Conservation (phyloP, 2,888 invertebrate genomes). For the Cephus pulcher region DNA sequence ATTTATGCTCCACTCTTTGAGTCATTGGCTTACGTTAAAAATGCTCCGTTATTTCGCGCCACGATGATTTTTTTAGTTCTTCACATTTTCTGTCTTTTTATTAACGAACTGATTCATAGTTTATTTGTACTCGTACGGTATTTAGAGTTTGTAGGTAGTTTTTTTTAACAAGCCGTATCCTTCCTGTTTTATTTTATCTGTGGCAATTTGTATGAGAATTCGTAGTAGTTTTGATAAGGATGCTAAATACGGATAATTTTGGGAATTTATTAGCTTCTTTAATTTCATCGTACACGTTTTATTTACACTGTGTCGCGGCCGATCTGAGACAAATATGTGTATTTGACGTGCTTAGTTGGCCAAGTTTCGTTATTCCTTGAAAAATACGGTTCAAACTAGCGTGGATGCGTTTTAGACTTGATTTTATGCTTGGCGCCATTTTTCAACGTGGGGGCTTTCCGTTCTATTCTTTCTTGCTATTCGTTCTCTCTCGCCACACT, state of each 20-base stretch:
- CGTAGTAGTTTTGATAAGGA: not conserved
- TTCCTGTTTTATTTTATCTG: not conserved
- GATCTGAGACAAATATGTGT: not conserved
- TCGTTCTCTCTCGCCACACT: constrained; percentile 1
- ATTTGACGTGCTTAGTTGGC: not conserved
- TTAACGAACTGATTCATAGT: not conserved
- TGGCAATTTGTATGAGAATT: not conserved
- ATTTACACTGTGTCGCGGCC: not conserved
- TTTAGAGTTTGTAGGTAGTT: not conserved
- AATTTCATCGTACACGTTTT: not conserved
- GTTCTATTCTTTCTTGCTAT: not conserved
- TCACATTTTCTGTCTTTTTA: not conserved
- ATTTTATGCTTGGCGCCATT: constrained; percentile 43
- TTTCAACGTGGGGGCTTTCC: constrained; percentile 23
- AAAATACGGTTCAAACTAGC: not conserved
- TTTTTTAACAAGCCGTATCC: not conserved
- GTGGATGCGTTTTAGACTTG: not conserved
- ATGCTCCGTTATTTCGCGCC: not conserved
- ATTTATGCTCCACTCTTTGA: not conserved
- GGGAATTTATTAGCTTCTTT: not conserved
- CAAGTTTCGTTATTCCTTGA: not conserved
- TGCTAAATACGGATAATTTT: not conserved
- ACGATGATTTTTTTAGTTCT: not conserved
- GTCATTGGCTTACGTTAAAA: not conserved
- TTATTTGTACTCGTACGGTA: not conserved